Conservation (phyloP, 2,888 invertebrate genomes). For the Lottia gigantea region DNA sequence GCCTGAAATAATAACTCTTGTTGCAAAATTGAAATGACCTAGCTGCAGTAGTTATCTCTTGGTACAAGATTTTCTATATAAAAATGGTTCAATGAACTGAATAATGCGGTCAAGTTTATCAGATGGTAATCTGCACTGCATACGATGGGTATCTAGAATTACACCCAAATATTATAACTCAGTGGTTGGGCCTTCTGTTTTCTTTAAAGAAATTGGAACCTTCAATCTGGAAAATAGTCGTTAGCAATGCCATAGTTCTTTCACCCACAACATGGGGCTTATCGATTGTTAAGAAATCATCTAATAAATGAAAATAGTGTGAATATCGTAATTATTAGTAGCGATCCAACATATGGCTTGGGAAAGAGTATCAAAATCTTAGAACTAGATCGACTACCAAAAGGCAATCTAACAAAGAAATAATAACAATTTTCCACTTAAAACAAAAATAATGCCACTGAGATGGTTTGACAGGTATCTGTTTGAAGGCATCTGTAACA, state of each 20-base stretch:
- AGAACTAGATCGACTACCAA: conserved; percentile 21
- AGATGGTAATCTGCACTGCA: conserved; percentile 27
- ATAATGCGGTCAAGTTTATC: conserved; percentile 24
- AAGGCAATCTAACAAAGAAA: conserved; percentile 14
- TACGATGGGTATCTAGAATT: conserved; percentile 23
- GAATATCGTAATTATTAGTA: conserved; percentile 13
- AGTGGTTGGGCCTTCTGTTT: conserved; percentile 28
- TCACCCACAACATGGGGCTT: no score
- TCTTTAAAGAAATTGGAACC: conserved; percentile 27
- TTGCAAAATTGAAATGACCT: no score
- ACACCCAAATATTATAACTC: conserved; percentile 30
- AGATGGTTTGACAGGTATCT: conserved; percentile 21
- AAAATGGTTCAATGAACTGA: conserved; percentile 15
- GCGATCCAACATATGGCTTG: conserved; percentile 26
- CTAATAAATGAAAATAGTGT: conserved; percentile 20
- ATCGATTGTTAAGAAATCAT: conserved; percentile 26
- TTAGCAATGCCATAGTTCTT: no score
- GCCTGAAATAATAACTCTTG: no score
- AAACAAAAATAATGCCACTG: conserved; percentile 17
- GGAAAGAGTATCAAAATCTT: conserved; percentile 23
- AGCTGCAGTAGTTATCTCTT: conserved; percentile 22
- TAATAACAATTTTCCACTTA: conserved; percentile 15
- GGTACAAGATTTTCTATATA: conserved; percentile 22
- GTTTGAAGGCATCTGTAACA: conserved; percentile 33
- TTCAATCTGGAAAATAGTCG: no score